Conservation (phyloP, 2,888 invertebrate species). For the Lutraria lutraria region DNA sequence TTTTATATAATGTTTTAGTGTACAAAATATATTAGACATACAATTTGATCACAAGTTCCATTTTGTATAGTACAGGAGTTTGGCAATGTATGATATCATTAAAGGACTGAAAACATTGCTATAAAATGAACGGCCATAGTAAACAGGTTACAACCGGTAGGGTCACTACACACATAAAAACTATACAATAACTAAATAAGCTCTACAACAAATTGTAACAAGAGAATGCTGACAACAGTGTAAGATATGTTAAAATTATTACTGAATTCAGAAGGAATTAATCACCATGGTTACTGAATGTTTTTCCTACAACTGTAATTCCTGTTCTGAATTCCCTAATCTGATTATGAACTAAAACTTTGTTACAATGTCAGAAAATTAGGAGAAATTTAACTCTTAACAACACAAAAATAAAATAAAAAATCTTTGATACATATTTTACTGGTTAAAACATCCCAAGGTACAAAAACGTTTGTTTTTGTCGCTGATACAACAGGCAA, state of each 20-base stretch:
- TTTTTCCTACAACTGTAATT: neutral
- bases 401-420: constrained; percentile 10
- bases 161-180: neutral
- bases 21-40: constrained; percentile 46
- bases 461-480: neutral
- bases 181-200: neutral
- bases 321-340: neutral
- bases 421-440: constrained; percentile 23
- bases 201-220: constrained; percentile 13
- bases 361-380: neutral
- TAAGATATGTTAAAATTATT: neutral
- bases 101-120: neutral
- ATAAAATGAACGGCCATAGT: constrained; percentile 8
- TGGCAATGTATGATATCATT: neutral
- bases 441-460: constrained; percentile 39
- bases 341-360: neutral
- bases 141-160: constrained; percentile 1
- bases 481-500: neutral
- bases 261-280: neutral
- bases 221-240: neutral
- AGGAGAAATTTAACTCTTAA: neutral
- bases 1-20: constrained; percentile 35
- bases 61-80: constrained; percentile 21
- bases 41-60: constrained; percentile 30
- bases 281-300: neutral